Base-by-base conservation (phyloP, 2,888 invertebrate genomes). In the Cetonia aurata region DNA sequence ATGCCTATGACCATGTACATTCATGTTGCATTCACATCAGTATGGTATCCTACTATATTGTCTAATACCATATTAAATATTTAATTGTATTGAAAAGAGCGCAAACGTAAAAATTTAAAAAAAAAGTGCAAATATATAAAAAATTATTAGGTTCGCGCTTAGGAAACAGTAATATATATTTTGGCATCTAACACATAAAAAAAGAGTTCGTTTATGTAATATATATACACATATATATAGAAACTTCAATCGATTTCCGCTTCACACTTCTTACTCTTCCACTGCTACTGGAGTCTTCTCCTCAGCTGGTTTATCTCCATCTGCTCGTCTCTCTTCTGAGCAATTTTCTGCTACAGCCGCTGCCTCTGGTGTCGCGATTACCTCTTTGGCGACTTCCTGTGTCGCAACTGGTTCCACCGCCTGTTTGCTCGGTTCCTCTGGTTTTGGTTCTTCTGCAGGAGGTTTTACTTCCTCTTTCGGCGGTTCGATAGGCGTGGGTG, bases 341-440 rank as follows among this genome's bases (percentile, higher is more conserved):
- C 71, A 73, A 44, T 73, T 77, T 70, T 78, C 78, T 57, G 75
- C 73, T 37, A 72, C 72, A 44, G 48, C 65, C 15, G 68, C 71
- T 60, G 56, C 50, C 67, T 76, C 77, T 53, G 72, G 59, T 13
- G 75, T 65, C 13, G 75, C 67, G 55, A 72, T 62, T 31, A 77
- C 74, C 85, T 85, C 85, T 83, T 84, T 85, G 78, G 78, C 79
- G 75, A 76, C 73, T 75, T 80, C 80, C 72, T 78, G 77, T 71
- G 77, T 76, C 53, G 75, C 77, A 71, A 75, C 75, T 60, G 77
- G 75, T 71, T 73, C 74, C 66, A 44, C 46, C 19, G 65, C 57
- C 41, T 37, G 53, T 48, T 62, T 67, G 59, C 68, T 71, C 15
- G 70, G 62, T 59, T 48, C 71, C 44, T 73, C 71, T 33, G 68